A percentile compares a stretch with the other conserved stretches of the same genome.
phyloP scores from a whole-genome alignment of 2,888 invertebrate species.

The Hydrotaea cyrtoneurina region DNA sequence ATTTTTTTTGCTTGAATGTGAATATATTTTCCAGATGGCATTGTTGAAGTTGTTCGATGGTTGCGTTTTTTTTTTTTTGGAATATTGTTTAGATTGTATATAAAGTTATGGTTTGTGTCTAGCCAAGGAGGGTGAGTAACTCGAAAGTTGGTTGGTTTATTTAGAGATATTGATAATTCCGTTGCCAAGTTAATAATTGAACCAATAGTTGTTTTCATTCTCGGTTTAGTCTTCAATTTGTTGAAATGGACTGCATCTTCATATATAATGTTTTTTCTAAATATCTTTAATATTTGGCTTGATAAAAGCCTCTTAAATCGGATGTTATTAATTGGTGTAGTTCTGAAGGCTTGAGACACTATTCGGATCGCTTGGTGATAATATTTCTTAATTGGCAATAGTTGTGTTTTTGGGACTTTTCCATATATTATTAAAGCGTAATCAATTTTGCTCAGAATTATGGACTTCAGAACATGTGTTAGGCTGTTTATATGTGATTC shows the following conservation, averaged over 20 bases:
- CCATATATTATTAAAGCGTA: constrained; percentile 23
- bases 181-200: not conserved
- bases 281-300: not conserved
- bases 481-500: constrained; percentile 10
- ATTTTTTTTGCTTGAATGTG: too few species aligned
- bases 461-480: not conserved
- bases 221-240: constrained; percentile 23
- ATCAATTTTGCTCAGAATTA: constrained; percentile 39
- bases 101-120: too few species aligned
- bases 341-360: not conserved
- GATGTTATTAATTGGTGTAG: constrained; percentile 10
- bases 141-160: too few species aligned
- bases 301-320: not conserved
- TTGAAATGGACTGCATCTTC: not conserved
- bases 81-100: too few species aligned
- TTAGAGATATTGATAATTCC: not conserved
- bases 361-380: not conserved
- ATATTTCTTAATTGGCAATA: not conserved
- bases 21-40: too few species aligned
- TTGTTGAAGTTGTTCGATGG: too few species aligned
- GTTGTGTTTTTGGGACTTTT: not conserved
- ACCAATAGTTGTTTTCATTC: not conserved
- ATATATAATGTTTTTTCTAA: too few species aligned
- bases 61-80: too few species aligned
- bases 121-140: not conserved